Percentiles rank a stretch among this genome's conserved stretches.
Evolutionary conservation across 2,888 invertebrate species (phyloP).

Genomic region (Teleiodes luculella): DNA sequence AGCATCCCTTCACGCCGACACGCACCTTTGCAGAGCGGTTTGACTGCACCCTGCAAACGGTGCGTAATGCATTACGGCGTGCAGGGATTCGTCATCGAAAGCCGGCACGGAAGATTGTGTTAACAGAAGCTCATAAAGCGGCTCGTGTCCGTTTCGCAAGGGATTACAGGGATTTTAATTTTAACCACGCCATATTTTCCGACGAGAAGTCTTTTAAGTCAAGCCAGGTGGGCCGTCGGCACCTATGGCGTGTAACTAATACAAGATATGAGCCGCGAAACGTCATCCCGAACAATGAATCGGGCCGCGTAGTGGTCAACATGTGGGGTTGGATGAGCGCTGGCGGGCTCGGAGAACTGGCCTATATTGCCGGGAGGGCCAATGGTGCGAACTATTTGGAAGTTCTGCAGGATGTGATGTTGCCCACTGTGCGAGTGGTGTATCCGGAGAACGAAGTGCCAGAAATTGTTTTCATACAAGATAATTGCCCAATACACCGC

Average conservation of each 20-base stretch:
- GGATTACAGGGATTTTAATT: slow-evolving; percentile 23
- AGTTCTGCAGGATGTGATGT: slow-evolving; percentile 16
- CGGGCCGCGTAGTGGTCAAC: slow-evolving; percentile 8
- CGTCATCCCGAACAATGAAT: slow-evolving; percentile 3
- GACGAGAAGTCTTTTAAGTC: slow-evolving; percentile 23
- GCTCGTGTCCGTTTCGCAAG: slow-evolving; percentile 22
- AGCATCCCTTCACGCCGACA: too few species aligned
- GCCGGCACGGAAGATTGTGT: slow-evolving; percentile 13
- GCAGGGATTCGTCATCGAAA: background rate
- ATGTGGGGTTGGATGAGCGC: slow-evolving; percentile 21
- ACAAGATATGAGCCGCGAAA: slow-evolving; percentile 17
- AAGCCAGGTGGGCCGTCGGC: slow-evolving; percentile 19
- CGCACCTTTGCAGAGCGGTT: too few species aligned
- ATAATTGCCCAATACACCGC: slow-evolving; percentile 21
- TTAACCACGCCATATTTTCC: slow-evolving; percentile 24
- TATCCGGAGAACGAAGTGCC: slow-evolving; percentile 18
- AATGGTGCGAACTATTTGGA: slow-evolving; percentile 11
- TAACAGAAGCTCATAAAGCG: slow-evolving; percentile 16
- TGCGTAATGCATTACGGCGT: too few species aligned
- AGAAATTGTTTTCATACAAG: slow-evolving; percentile 19
- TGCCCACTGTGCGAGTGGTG: slow-evolving; percentile 18
- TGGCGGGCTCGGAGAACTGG: slow-evolving; percentile 11
- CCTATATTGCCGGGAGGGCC: slow-evolving; percentile 3
- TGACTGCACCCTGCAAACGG: too few species aligned
- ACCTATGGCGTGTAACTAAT: slow-evolving; percentile 24